Conservation (phyloP, 2,888 invertebrate genomes). For the Charanyca ferruginea region DNA sequence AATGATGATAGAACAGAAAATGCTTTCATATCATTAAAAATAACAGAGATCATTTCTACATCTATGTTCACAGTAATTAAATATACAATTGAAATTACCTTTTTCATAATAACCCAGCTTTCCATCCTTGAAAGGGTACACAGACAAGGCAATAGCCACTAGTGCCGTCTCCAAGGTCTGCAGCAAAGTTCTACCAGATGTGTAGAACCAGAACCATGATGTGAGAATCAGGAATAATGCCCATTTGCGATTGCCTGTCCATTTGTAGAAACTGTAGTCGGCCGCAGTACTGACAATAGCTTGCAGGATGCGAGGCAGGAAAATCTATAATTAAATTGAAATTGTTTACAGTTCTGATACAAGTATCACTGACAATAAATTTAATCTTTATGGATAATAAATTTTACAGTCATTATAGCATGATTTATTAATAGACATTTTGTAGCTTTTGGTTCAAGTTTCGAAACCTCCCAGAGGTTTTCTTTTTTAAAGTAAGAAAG, state of each 20-base stretch:
- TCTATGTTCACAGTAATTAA: neutral
- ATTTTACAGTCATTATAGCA: too few species aligned
- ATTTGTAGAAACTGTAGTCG: slow-evolving; percentile 93
- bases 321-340: slow-evolving; percentile 85
- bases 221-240: slow-evolving; percentile 94
- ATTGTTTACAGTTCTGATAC: too few species aligned
- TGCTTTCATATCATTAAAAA: too few species aligned
- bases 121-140: slow-evolving; percentile 93
- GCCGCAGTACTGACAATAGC: slow-evolving; percentile 94
- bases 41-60: too few species aligned
- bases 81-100: slow-evolving; percentile 69
- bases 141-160: slow-evolving; percentile 95
- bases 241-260: slow-evolving; percentile 95
- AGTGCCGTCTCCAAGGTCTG: slow-evolving; percentile 97
- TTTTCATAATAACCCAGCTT: slow-evolving; percentile 79
- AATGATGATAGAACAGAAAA: too few species aligned
- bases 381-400: too few species aligned
- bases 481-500: too few species aligned
- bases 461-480: too few species aligned
- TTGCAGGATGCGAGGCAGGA: slow-evolving; percentile 95
- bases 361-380: too few species aligned
- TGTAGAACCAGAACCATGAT: slow-evolving; percentile 98
- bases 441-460: too few species aligned
- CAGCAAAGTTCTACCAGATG: slow-evolving; percentile 96
- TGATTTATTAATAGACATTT: too few species aligned